Evolutionary conservation across 2,888 invertebrate species (phyloP), one percentile per base, ranked within the genome.

Genomic region (Drosophila putrida): DNA sequence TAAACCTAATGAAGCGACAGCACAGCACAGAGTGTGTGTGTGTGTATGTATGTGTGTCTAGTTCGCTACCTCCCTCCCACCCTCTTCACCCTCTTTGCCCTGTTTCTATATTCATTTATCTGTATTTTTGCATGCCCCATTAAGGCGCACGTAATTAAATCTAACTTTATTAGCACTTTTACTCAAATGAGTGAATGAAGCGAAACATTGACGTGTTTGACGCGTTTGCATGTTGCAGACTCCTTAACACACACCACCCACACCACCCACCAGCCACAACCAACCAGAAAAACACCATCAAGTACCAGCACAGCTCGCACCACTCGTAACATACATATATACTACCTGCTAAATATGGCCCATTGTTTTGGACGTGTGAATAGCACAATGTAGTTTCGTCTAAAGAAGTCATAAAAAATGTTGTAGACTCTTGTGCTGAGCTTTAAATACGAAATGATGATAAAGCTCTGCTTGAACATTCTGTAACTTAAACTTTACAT

Each of bases 161-260:
- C 80, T 78, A 69, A 82, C 83, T 88, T 88, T 83, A 83, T 83
- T 85, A 86, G 78, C 88, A 80, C 88, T 72, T 88, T 82, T 67
- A 61, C 61, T 54, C 63, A 63, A 81, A 53, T 67, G 75, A 66
- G 55, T 50, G 39, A 55, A 57, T 44, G 9, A 44, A 15, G 27
- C 15, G 35, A 46, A 46, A 15, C 27, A 61, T 54, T 49, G 38
- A 50, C 28, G 49, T 41, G 28, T 54, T 55, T 46, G 25, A 46
- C 46, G 46, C 59, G 51, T 35, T 73, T 74, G 72, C 74, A 72
- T 74, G 72, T 35, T 47, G 62, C 55, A 33, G 46, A 47, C 20
- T 8, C 13, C 53, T 28, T 2, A 6, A 28, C 25, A n/a, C 33
- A 44, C 31, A 31, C 36, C 11, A 25, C 36, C 4, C 44, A 20